phyloP scores from a whole-genome alignment of 1,140 invertebrate genomes.

The Eupristina koningsbergeri region DNA sequence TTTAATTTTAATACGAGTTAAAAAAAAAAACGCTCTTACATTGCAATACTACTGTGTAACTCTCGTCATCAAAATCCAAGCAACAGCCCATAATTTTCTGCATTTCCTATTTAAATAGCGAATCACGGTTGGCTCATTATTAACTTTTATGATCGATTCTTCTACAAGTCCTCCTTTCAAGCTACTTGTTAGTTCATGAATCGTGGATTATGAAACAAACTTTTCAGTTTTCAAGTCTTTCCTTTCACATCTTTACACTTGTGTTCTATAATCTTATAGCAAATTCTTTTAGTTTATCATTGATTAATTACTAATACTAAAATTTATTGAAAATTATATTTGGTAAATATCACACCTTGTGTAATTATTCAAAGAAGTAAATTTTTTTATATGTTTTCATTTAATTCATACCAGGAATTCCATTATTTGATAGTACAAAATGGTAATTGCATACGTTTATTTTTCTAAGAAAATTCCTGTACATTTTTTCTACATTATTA shows the following conservation, averaged over 20 bases:
- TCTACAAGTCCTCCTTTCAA: not conserved
- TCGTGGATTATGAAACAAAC: conserved; percentile 40
- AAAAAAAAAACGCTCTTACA: too few relatives aligned
- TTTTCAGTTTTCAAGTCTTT: conserved; percentile 40
- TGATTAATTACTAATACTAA: too few relatives aligned
- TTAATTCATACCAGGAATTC: too few relatives aligned
- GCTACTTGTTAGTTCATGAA: conserved; percentile 13
- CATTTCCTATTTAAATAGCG: conserved; percentile 29
- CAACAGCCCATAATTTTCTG: conserved; percentile 36
- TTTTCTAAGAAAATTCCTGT: too few relatives aligned
- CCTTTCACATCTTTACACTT: not conserved
- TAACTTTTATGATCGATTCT: conserved; percentile 53
- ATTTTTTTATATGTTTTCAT: too few relatives aligned
- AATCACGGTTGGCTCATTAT: conserved; percentile 57
- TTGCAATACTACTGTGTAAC: not conserved
- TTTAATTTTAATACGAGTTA: too few relatives aligned
- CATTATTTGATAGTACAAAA: too few relatives aligned
- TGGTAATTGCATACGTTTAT: too few relatives aligned
- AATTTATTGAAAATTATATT: too few relatives aligned
- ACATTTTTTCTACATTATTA: too few relatives aligned
- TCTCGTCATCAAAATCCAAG: not conserved
- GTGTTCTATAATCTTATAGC: not conserved
- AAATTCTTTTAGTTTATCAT: not conserved
- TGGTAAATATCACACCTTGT: too few relatives aligned
- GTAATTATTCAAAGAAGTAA: too few relatives aligned